phyloP scores from a whole-genome alignment of 2,797 vertebrate genomes.

The Alcedo atthis region DNA sequence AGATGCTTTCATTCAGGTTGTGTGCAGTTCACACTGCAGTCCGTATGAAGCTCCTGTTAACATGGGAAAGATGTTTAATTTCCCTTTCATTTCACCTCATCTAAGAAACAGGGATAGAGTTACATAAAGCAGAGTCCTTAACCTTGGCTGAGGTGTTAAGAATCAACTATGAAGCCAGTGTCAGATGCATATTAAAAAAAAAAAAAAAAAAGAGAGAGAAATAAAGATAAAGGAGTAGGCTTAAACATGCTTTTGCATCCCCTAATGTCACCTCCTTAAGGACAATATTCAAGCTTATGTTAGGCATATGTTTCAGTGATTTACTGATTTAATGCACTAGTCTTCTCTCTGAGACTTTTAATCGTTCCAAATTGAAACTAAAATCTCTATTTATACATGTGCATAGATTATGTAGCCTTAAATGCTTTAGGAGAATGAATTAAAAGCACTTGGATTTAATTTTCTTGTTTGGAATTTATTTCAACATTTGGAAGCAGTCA shows the following conservation, averaged over 20 bases:
- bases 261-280: background rate
- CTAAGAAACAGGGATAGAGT: background rate
- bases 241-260: background rate
- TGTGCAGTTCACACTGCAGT: background rate
- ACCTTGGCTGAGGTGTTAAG: background rate
- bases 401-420: background rate
- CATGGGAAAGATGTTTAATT: background rate
- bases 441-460: background rate
- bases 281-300: background rate
- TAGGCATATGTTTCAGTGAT: background rate
- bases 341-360: background rate
- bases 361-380: background rate
- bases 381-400: background rate
- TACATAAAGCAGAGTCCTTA: background rate
- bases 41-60: background rate
- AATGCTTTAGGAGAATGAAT: background rate
- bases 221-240: background rate
- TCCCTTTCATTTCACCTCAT: background rate
- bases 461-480: background rate
- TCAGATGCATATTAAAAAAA: background rate
- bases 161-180: background rate
- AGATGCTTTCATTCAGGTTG: background rate
- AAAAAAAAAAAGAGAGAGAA: background rate
- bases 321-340: background rate
- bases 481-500: background rate